phyloP scores from a whole-genome alignment of 2,113 vertebrate species.

The Dromiciops gliroides region DNA sequence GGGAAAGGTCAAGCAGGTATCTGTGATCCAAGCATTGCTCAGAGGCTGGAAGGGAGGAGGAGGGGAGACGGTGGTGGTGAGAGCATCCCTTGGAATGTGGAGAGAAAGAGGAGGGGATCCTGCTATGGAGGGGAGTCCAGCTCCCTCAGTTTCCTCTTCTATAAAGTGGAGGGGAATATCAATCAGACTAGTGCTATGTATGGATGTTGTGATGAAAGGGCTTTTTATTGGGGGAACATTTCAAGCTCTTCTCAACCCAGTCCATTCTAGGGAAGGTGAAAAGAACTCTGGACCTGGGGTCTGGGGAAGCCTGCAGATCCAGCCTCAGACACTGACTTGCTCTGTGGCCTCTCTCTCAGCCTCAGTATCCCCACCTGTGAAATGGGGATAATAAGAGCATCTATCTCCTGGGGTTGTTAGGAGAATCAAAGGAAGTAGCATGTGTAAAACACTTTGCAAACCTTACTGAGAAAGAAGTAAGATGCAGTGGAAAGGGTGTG shows the following conservation, averaged over 20 bases:
- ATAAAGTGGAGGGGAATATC: not conserved
- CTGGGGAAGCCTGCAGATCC: not conserved
- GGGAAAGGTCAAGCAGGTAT: constrained; percentile 10
- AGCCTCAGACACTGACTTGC: not conserved
- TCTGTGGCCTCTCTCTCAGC: not conserved
- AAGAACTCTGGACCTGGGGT: not conserved
- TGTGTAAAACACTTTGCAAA: not conserved
- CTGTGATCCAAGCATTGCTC: not conserved
- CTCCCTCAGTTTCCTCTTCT: not conserved
- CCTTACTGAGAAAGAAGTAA: not conserved
- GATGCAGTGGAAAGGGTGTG: not conserved
- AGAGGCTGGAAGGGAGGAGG: not conserved
- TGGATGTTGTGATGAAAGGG: not conserved
- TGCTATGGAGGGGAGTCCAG: not conserved
- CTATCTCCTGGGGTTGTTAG: not conserved
- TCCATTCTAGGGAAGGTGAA: not conserved
- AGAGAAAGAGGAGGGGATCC: not conserved
- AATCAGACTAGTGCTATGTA: not conserved
- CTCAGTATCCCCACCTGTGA: not conserved
- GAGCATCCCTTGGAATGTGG: not conserved
- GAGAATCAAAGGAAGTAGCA: not conserved
- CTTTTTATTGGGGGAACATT: not conserved
- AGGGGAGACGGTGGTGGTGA: not conserved
- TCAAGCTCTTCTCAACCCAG: not conserved
- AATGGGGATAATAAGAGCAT: not conserved